phyloP scores from a whole-genome alignment of 2,113 vertebrate genomes.

The Pao palembangensis region DNA sequence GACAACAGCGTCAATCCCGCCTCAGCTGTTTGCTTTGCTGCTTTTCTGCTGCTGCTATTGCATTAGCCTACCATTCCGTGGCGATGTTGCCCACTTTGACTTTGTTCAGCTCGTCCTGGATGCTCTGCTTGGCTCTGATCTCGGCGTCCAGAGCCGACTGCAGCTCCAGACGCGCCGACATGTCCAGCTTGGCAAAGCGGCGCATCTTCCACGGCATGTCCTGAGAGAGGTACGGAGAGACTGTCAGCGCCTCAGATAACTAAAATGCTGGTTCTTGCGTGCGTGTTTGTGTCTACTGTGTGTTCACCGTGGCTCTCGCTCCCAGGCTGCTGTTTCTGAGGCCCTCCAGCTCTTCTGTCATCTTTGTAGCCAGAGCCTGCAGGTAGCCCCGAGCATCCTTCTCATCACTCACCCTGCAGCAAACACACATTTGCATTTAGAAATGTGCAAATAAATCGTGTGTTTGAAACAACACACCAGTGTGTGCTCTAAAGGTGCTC shows the following conservation, averaged over 20 bases:
- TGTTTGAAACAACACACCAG: not conserved
- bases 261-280: no score
- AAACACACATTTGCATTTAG: not conserved
- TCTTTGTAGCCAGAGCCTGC: conserved; percentile 96
- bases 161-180: conserved; percentile 95
- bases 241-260: not conserved
- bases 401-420: conserved; percentile 93
- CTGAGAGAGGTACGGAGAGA: conserved; percentile 53
- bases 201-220: conserved; percentile 99
- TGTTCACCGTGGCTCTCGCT: conserved; percentile 87
- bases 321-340: conserved; percentile 93
- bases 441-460: not conserved
- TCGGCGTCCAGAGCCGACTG: conserved; percentile 96
- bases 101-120: conserved; percentile 96
- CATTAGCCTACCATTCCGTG: conserved; percentile 85
- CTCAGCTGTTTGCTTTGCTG: not conserved
- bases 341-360: conserved; percentile 96
- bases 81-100: conserved; percentile 91
- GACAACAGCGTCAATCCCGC: not conserved
- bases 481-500: conserved; percentile 2
- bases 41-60: not conserved
- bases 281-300: not conserved
- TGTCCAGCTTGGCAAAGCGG: conserved; percentile 95
- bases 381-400: conserved; percentile 97
- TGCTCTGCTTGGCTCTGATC: conserved; percentile 94